phyloP scores from a whole-genome alignment of 2,888 invertebrate genomes.

The Phyllotreta cruciferae region DNA sequence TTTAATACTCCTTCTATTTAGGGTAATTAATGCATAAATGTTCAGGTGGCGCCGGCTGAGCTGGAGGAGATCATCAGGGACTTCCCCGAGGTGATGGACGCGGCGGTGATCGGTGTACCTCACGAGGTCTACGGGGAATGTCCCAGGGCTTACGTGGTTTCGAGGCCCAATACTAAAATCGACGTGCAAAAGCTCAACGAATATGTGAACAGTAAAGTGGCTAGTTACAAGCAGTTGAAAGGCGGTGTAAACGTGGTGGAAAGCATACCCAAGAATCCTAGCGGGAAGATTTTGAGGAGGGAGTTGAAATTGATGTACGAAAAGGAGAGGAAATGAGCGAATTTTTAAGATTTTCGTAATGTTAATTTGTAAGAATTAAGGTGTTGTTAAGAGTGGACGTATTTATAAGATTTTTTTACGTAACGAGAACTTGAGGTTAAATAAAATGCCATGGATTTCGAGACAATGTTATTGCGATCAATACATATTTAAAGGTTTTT shows the following conservation, averaged over 20 bases:
- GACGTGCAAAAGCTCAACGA: conserved; percentile 66
- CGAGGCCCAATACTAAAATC: conserved; percentile 59
- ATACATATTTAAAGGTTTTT: too few species aligned
- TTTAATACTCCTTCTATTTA: too few species aligned
- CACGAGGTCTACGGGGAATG: conserved; percentile 74
- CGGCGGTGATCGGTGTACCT: conserved; percentile 81
- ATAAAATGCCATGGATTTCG: too few species aligned
- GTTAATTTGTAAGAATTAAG: not conserved
- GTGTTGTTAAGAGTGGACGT: not conserved
- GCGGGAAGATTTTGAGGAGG: conserved; percentile 67
- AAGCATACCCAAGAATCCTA: conserved; percentile 65
- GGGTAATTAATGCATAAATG: conserved; percentile 52
- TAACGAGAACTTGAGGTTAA: not conserved
- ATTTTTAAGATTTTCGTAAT: not conserved
- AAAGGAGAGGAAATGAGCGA: conserved; percentile 61
- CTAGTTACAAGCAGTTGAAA: conserved; percentile 75
- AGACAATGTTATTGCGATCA: too few species aligned
- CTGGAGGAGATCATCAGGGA: conserved; percentile 76
- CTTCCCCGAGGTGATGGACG: conserved; percentile 79
- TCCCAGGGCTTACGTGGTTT: conserved; percentile 77
- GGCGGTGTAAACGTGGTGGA: conserved; percentile 64
- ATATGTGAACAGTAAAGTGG: conserved; percentile 72
- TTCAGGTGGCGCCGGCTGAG: conserved; percentile 83
- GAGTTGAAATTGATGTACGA: conserved; percentile 50
- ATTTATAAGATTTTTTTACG: not conserved